A percentile compares a stretch with the other conserved stretches of the same genome.
phyloP scores from a whole-genome alignment of 2,888 invertebrate species.

The Drosophila maculinotata region DNA sequence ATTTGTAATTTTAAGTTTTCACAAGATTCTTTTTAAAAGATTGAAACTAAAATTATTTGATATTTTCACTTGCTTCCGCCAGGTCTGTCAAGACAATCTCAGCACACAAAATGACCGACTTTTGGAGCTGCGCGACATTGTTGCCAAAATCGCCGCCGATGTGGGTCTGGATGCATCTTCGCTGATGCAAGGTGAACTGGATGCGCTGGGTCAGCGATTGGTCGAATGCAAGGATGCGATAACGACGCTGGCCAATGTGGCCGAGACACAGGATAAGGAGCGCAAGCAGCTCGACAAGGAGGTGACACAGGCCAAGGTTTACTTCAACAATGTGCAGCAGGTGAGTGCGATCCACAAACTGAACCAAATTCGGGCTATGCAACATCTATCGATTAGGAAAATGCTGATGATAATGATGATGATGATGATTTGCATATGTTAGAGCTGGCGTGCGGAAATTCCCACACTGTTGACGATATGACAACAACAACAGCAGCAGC shows the following conservation, averaged over 20 bases:
- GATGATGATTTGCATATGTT: conserved; percentile 45
- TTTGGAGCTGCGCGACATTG: conserved; percentile 90
- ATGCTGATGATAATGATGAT: too few species aligned
- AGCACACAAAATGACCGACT: conserved; percentile 89
- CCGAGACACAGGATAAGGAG: conserved; percentile 88
- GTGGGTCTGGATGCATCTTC: conserved; percentile 90
- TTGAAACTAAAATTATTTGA: too few species aligned
- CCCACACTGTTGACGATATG: conserved; percentile 52
- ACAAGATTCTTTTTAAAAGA: not conserved
- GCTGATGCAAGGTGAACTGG: conserved; percentile 91
- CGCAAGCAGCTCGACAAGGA: conserved; percentile 86
- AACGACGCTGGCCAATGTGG: conserved; percentile 90
- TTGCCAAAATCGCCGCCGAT: conserved; percentile 91
- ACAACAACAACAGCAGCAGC: conserved; percentile 18
- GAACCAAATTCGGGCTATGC: conserved; percentile 3
- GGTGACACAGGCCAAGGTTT: conserved; percentile 87
- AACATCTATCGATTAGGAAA: conserved; percentile 60
- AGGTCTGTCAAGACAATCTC: conserved; percentile 92
- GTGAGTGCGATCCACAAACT: conserved; percentile 85
- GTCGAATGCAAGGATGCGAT: conserved; percentile 92
- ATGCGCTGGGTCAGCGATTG: conserved; percentile 90
- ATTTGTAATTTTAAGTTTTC: too few species aligned
- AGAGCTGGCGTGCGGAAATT: conserved; percentile 64
- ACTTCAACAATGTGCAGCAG: conserved; percentile 91
- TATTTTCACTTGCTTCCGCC: too few species aligned